A percentile compares a stretch with the other conserved stretches of the same genome.
Conservation (phyloP, 1,140 invertebrate species). For the Archivesica marissinica region DNA sequence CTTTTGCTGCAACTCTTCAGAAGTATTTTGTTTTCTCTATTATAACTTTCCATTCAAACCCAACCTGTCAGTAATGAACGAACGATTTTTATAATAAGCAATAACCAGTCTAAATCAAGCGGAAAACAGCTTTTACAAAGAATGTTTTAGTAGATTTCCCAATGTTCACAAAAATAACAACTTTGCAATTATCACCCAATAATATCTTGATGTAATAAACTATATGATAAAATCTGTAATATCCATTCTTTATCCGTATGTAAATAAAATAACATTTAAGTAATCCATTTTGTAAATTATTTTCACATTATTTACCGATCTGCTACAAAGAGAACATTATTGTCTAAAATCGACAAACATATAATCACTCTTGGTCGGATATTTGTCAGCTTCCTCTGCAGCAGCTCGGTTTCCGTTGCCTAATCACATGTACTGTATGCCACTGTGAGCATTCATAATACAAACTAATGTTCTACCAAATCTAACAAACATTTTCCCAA, state of each 20-base stretch:
- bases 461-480: neutral
- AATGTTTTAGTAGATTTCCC: constrained; percentile 14
- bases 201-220: neutral
- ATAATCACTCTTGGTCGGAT: too few species aligned
- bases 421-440: constrained; percentile 2
- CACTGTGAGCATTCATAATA: constrained; percentile 7
- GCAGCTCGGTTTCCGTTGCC: constrained; percentile 8
- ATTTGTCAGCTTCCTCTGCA: neutral
- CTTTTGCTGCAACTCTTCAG: too few species aligned
- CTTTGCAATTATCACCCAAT: neutral
- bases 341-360: neutral
- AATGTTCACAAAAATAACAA: neutral
- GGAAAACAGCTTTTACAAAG: constrained; percentile 20
- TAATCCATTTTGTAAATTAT: constrained; percentile 13
- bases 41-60: constrained; percentile 5
- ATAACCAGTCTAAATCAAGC: constrained; percentile 14
- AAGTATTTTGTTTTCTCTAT: neutral
- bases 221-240: neutral
- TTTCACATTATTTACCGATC: neutral
- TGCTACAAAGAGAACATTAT: neutral
- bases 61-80: neutral
- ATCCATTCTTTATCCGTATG: neutral
- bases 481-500: neutral
- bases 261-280: neutral
- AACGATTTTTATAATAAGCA: neutral